Percentiles rank a stretch among this genome's conserved stretches.
Conservation (phyloP, 2,113 vertebrate species). For the Procavia capensis region DNA sequence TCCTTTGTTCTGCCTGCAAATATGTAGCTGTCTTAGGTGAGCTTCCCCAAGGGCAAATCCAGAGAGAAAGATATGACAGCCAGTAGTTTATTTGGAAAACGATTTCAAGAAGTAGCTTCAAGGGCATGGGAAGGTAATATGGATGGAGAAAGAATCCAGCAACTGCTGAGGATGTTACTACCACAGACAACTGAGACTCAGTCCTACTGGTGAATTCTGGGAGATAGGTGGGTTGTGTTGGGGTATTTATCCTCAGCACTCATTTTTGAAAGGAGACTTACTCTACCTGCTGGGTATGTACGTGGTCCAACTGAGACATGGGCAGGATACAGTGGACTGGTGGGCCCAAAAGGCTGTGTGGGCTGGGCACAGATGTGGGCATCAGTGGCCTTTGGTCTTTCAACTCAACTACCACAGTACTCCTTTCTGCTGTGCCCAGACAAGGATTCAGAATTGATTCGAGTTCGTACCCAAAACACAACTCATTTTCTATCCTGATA, state of each 20-base stretch:
- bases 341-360: neutral
- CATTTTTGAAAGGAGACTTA: neutral
- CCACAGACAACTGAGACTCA: neutral
- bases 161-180: too few relatives aligned
- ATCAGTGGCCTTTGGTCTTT: neutral
- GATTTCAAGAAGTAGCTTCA: neutral
- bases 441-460: neutral
- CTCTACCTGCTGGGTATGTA: too few relatives aligned
- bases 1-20: neutral
- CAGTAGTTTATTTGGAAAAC: neutral
- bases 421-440: neutral
- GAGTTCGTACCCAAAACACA: neutral
- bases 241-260: neutral
- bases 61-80: neutral
- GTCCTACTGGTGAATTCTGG: neutral
- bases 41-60: neutral
- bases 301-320: neutral
- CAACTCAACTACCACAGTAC: neutral
- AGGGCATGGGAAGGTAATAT: neutral
- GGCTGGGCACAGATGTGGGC: too few relatives aligned
- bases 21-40: neutral
- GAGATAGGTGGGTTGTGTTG: fast-evolving
- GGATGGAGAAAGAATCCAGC: neutral
- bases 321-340: neutral
- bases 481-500: neutral